Percentiles rank a stretch among this genome's conserved stretches.
Evolutionary conservation across 2,113 vertebrate species (phyloP).

Genomic region (Rafetus swinhoei): DNA sequence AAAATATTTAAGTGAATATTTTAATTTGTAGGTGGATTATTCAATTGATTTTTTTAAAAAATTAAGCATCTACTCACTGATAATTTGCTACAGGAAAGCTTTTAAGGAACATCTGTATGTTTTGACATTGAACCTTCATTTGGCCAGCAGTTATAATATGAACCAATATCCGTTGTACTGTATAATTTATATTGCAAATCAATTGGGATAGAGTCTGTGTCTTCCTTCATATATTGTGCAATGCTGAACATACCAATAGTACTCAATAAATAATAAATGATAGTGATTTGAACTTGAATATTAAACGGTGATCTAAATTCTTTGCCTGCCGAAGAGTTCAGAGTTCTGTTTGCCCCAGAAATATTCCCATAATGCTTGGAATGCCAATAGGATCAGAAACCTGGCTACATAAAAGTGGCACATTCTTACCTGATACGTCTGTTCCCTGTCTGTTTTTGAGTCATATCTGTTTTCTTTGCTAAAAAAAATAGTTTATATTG

Average conservation of each 20-base stretch:
- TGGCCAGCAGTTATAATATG: conserved; percentile 55
- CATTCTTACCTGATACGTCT: background rate
- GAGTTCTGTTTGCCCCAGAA: background rate
- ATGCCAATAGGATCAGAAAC: background rate
- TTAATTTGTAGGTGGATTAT: conserved; percentile 63
- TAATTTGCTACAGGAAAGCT: conserved; percentile 66
- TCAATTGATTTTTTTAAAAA: conserved; percentile 49
- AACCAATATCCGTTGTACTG: conserved; percentile 45
- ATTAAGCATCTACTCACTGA: conserved; percentile 56
- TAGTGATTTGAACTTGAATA: conserved; percentile 45
- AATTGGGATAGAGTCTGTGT: conserved; percentile 47
- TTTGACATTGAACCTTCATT: conserved; percentile 49
- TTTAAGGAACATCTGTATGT: conserved; percentile 35
- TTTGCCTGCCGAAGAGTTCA: background rate
- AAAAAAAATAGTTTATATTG: accelerated
- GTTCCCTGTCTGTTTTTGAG: background rate
- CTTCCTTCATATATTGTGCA: conserved; percentile 39
- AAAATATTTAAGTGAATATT: conserved; percentile 40
- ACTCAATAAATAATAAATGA: conserved; percentile 66
- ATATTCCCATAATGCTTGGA: background rate
- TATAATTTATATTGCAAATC: conserved; percentile 66
- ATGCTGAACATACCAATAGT: conserved; percentile 59
- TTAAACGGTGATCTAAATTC: background rate
- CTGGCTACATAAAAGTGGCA: background rate
- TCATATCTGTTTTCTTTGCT: background rate